Evolutionary conservation across 30 jellyfish, hydroid and myxozoan genomes (phyloP).

Genomic region (Chironex yamaguchii): DNA sequence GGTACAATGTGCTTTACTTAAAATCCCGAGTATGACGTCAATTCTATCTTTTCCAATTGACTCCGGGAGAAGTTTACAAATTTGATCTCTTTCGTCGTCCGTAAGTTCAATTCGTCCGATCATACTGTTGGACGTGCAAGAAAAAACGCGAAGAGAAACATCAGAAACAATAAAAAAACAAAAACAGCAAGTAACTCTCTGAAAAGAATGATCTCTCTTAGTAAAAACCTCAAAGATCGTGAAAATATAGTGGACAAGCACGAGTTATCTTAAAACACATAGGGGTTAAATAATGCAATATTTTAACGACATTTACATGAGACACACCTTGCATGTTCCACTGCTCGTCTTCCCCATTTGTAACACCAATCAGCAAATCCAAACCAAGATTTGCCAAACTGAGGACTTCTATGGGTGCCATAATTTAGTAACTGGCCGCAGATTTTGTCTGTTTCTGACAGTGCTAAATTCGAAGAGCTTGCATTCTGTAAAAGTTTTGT

Average conservation of each 20-base stretch:
- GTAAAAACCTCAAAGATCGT: too few relatives aligned
- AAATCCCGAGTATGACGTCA: conserved; percentile 41
- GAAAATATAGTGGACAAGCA: too few relatives aligned
- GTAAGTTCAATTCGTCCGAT: conserved; percentile 69
- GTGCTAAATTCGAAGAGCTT: conserved; percentile 28
- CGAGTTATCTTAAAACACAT: too few relatives aligned
- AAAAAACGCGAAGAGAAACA: background rate
- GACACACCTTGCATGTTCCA: conserved; percentile 88
- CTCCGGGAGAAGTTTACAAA: conserved; percentile 76
- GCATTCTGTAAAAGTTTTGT: conserved; percentile 80
- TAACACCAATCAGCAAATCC: conserved; percentile 99
- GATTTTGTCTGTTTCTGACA: conserved; percentile 91
- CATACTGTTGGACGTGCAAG: too few relatives aligned
- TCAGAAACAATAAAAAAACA: background rate
- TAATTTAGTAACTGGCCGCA: conserved; percentile 95
- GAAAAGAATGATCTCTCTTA: too few relatives aligned
- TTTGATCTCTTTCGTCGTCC: conserved; percentile 83
- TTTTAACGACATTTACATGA: background rate
- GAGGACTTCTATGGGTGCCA: conserved; percentile 91
- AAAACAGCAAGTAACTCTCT: too few relatives aligned
- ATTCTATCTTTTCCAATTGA: conserved; percentile 45
- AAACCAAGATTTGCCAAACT: conserved; percentile 91
- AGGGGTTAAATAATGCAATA: too few relatives aligned
- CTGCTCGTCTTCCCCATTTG: conserved; percentile 95
- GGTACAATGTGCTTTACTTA: conserved; percentile 86